Percentiles rank a stretch among this genome's conserved stretches.
Evolutionary conservation across 2,888 invertebrate genomes (phyloP).

Genomic region (Dryobota labecula): DNA sequence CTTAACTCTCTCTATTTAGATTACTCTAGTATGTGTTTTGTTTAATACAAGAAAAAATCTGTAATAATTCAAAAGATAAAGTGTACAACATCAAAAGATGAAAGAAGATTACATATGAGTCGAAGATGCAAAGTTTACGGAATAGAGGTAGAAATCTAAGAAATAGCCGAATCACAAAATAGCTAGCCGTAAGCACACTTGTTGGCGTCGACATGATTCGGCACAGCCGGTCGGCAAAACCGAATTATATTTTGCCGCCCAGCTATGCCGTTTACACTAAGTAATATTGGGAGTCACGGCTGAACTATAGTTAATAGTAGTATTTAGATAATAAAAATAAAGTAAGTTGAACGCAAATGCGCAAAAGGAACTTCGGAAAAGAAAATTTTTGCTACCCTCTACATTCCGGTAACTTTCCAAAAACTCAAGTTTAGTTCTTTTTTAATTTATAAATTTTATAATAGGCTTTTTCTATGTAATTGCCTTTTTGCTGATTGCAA

Average conservation of each 20-base stretch:
- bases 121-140: neutral
- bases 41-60: neutral
- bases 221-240: too few relatives aligned
- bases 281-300: too few relatives aligned
- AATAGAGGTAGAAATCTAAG: slow-evolving; percentile 12
- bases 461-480: neutral
- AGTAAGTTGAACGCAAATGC: neutral
- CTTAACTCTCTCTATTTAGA: slow-evolving; percentile 1
- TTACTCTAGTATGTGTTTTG: slow-evolving; percentile 9
- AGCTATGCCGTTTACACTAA: neutral
- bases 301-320: too few relatives aligned
- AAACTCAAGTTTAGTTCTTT: neutral
- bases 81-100: neutral
- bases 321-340: too few relatives aligned
- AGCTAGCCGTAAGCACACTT: neutral
- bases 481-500: neutral
- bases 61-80: neutral
- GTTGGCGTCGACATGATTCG: neutral
- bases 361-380: neutral
- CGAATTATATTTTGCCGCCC: too few relatives aligned
- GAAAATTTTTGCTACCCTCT: neutral
- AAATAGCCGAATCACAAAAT: neutral
- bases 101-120: slow-evolving; percentile 1
- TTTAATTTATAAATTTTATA: neutral
- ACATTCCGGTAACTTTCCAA: neutral